phyloP scores from a whole-genome alignment of 1,140 invertebrate species.

The Phocides pigmalion region DNA sequence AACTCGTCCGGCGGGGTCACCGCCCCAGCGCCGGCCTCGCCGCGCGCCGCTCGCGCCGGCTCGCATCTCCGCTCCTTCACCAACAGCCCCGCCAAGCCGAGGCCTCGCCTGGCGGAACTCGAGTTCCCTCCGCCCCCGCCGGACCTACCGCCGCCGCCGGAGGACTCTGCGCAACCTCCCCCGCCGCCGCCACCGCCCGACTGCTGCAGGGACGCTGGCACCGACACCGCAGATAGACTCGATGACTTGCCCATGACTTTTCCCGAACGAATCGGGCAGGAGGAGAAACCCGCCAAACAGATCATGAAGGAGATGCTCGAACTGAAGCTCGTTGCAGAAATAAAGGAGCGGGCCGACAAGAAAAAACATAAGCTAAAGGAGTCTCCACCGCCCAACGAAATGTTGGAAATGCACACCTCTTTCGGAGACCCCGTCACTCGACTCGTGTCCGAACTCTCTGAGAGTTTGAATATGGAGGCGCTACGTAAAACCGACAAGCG shows the following conservation, averaged over 20 bases:
- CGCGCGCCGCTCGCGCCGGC: slow-evolving; percentile 63
- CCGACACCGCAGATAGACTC: slow-evolving; percentile 45
- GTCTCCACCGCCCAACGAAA: slow-evolving; percentile 71
- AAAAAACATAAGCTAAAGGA: slow-evolving; percentile 82
- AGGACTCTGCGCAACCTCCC: slow-evolving; percentile 83
- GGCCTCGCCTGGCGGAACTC: slow-evolving; percentile 89
- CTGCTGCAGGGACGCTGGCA: slow-evolving; percentile 83
- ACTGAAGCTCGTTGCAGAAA: slow-evolving; percentile 91
- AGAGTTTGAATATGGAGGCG: slow-evolving; percentile 85
- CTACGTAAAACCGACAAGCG: slow-evolving; percentile 58
- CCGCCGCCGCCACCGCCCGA: slow-evolving; percentile 77
- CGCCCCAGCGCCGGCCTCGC: slow-evolving; percentile 82
- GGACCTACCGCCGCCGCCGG: slow-evolving; percentile 90
- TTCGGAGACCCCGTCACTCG: slow-evolving; percentile 90
- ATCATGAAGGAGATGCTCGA: slow-evolving; percentile 91
- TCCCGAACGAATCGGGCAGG: slow-evolving; percentile 47
- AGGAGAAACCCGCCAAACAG: slow-evolving; percentile 67
- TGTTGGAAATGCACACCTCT: slow-evolving; percentile 61
- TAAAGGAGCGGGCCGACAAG: slow-evolving; percentile 90
- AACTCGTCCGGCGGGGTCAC: slow-evolving; percentile 93
- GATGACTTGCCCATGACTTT: slow-evolving; percentile 47
- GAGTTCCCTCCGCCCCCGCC: slow-evolving; percentile 94
- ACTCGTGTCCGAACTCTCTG: slow-evolving; percentile 89
- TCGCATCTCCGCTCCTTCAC: slow-evolving; percentile 84
- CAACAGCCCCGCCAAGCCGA: slow-evolving; percentile 82